These are phyloP conservation scores for Dasyprocta punctata DNA, from an alignment of 2,113 vertebrate species.

Conservation along the genomic window DNA sequence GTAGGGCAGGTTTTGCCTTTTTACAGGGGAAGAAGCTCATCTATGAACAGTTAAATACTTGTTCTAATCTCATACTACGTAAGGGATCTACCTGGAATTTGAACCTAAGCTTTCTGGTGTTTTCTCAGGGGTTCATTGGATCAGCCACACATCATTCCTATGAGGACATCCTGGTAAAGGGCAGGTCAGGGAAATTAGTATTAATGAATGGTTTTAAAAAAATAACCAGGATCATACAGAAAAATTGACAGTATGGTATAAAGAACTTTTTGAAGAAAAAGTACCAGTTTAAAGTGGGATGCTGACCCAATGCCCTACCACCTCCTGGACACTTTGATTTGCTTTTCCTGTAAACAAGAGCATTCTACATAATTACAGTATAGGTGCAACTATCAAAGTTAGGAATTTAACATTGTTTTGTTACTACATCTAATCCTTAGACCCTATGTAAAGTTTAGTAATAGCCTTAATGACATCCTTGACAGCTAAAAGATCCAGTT, in stretches of 20 bases:
- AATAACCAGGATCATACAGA: not conserved
- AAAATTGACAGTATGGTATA: not conserved
- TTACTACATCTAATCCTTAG: not conserved
- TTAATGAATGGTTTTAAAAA: not conserved
- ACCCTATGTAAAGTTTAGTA: not conserved
- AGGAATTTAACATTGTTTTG: not conserved
- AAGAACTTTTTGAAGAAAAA: slow-evolving; percentile 1
- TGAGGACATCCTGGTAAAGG: slow-evolving; percentile 41
- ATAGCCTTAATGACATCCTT: not conserved
- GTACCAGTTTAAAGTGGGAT: not conserved
- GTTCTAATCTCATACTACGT: not conserved
- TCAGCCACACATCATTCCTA: not conserved
- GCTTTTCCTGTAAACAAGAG: slow-evolving; percentile 11
- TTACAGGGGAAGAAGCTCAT: not conserved
- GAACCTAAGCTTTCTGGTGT: not conserved
- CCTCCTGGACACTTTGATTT: not conserved
- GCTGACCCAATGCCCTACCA: not conserved
- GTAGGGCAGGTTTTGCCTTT: not conserved
- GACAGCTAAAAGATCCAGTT: not conserved
- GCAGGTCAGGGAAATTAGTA: not conserved
- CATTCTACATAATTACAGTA: not conserved
- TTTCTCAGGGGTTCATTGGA: not conserved
- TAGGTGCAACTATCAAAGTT: not conserved
- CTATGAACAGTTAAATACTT: not conserved
- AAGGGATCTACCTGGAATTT: slow-evolving; percentile 17